Conservation (phyloP, 2,888 invertebrate species). For the Pherbina coryleti region DNA sequence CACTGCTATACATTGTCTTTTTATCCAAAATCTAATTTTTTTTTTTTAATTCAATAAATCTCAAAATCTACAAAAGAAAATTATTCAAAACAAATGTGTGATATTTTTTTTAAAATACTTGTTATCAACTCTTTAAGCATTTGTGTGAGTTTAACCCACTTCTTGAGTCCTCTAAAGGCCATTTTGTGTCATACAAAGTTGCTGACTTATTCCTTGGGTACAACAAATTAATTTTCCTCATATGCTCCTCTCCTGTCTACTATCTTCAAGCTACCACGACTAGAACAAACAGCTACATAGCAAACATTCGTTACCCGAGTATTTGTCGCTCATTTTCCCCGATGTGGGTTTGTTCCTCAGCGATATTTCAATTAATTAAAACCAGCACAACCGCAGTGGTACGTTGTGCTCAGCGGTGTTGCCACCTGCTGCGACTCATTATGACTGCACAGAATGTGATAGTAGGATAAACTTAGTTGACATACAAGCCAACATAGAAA, state of each 20-base stretch:
- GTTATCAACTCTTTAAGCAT: neutral
- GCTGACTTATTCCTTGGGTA: neutral
- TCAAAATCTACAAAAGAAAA: too few species aligned
- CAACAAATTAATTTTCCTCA: neutral
- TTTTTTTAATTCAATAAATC: too few species aligned
- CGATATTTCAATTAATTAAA: constrained; percentile 24
- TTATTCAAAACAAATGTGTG: too few species aligned
- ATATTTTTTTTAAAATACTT: too few species aligned
- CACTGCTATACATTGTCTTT: too few species aligned
- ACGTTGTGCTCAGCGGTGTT: neutral
- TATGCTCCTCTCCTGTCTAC: neutral
- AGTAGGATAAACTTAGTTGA: too few species aligned
- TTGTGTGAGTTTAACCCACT: neutral
- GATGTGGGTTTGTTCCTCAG: neutral
- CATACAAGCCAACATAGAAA: neutral
- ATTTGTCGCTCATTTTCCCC: neutral
- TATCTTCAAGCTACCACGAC: neutral
- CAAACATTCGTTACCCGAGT: neutral
- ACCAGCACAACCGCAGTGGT: neutral
- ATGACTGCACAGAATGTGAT: neutral
- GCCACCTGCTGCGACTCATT: constrained; percentile 33
- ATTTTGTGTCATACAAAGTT: neutral
- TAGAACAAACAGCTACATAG: too few species aligned
- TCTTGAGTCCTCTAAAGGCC: neutral
- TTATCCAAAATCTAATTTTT: too few species aligned